phyloP scores from a whole-genome alignment of 1,140 invertebrate genomes.

The Drosophila arizonae region DNA sequence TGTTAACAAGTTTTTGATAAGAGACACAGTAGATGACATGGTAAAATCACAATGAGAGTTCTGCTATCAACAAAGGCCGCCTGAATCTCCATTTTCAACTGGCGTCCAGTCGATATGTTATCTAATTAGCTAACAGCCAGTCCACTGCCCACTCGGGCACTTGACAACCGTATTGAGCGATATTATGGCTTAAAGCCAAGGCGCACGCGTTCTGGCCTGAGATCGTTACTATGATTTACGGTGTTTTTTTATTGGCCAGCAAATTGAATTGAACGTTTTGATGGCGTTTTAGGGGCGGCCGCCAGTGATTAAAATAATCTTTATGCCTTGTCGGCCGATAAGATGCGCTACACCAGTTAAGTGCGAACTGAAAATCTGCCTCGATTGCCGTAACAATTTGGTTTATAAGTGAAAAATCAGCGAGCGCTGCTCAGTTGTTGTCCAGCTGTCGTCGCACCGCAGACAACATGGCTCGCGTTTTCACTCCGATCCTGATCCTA shows the following conservation, averaged over 20 bases:
- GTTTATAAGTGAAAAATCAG: slow-evolving; percentile 55
- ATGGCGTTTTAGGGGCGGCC: neutral
- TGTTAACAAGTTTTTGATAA: neutral
- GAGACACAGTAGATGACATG: neutral
- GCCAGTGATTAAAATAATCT: slow-evolving; percentile 59
- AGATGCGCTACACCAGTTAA: slow-evolving; percentile 13
- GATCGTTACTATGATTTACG: slow-evolving; percentile 26
- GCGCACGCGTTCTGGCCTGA: neutral
- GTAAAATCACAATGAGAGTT: neutral
- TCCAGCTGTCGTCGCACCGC: slow-evolving; percentile 46
- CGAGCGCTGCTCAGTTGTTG: slow-evolving; percentile 44
- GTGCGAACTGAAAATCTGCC: slow-evolving; percentile 1
- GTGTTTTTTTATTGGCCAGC: slow-evolving; percentile 12
- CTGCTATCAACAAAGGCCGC: slow-evolving; percentile 12
- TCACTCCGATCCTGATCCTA: slow-evolving; percentile 37
- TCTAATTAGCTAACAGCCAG: too few species aligned
- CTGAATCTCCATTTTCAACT: slow-evolving; percentile 2
- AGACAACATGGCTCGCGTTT: slow-evolving; percentile 60
- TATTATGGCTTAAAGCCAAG: neutral
- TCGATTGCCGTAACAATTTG: slow-evolving; percentile 2
- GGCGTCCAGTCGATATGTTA: slow-evolving; percentile 6
- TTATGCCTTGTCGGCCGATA: slow-evolving; percentile 44
- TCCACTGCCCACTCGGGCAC: neutral
- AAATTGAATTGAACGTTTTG: slow-evolving; percentile 4
- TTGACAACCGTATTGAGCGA: slow-evolving; percentile 5